Percentiles rank a stretch among this genome's conserved stretches.
Conservation (phyloP, 2,113 vertebrate species). For the Anarrhichthys ocellatus region DNA sequence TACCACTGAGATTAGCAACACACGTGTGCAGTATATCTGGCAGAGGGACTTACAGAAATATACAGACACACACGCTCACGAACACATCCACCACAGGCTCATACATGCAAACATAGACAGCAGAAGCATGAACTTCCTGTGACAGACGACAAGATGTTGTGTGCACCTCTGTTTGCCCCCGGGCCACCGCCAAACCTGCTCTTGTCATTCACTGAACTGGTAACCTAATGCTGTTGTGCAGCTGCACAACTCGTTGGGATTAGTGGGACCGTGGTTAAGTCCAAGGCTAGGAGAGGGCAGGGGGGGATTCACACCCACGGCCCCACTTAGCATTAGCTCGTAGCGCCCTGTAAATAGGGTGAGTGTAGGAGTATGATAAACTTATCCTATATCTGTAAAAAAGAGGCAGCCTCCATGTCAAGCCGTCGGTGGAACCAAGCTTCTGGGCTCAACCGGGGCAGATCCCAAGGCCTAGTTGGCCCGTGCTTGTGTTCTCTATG, state of each 20-base stretch:
- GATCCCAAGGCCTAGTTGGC: slow-evolving; percentile 44
- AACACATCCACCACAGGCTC: slow-evolving; percentile 20
- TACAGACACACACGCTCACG: slow-evolving; percentile 22
- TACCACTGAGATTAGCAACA: slow-evolving; percentile 68
- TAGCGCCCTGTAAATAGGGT: slow-evolving; percentile 45
- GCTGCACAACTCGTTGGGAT: slow-evolving; percentile 77
- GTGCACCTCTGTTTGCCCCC: slow-evolving; percentile 72
- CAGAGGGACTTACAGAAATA: slow-evolving; percentile 54
- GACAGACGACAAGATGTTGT: slow-evolving; percentile 52
- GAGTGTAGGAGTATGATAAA: slow-evolving; percentile 39
- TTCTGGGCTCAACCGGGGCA: slow-evolving; percentile 40
- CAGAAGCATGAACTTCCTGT: slow-evolving; percentile 38
- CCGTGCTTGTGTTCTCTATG: slow-evolving; percentile 46
- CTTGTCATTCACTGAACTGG: slow-evolving; percentile 83
- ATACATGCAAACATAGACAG: slow-evolving; percentile 25
- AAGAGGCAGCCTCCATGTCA: slow-evolving; percentile 28
- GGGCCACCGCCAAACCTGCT: slow-evolving; percentile 77
- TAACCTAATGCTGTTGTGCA: slow-evolving; percentile 80
- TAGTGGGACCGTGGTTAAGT: slow-evolving; percentile 62
- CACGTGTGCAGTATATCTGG: slow-evolving; percentile 51
- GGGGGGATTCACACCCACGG: slow-evolving; percentile 53
- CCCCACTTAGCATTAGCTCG: slow-evolving; percentile 52
- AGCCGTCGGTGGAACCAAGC: slow-evolving; percentile 14
- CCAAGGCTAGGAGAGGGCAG: slow-evolving; percentile 61
- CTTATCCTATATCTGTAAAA: slow-evolving; percentile 19